Evolutionary conservation across 2,888 invertebrate genomes (phyloP), one percentile per base, ranked within the genome.

Genomic region (Acanthosoma haemorrhoidale): DNA sequence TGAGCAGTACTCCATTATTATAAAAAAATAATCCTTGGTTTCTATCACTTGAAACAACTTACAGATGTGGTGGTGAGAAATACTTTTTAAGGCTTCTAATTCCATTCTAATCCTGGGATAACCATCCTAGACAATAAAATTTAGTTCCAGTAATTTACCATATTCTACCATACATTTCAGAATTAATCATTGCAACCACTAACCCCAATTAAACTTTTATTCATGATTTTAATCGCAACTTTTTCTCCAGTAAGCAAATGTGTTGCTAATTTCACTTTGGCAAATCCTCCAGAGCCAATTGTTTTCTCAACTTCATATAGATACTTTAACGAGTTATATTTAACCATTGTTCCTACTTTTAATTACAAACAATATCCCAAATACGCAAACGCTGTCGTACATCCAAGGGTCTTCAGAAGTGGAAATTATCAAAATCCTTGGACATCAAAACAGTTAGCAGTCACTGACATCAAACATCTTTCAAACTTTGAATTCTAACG

Each of bases 221-320:
- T 88, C 86, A 92, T 90, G 67, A 91, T 89, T 81, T 92, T 92
- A 72, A 92, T 86, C 57, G 92, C 92, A 66, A 91, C 91, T 79
- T 88, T 89, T 78, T 91, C 89, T 36, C 89, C 89, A 61, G 91
- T 91, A n/a, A 88, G 83, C 67, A 87, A 77, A 80, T 92, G 92
- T 11, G 87, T 89, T 8, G 87, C 91, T 66, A 90, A 81, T 78
- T 90, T 89, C 9, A 92, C 91, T 83, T 91, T 91, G 4, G 89
- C 91, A 80, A 92, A 91, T 61, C 91, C 91, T 72, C 91, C 90
- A 79, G 84, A 83, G 29, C 89, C 89, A 76, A 89, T 87, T 1
- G 88, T 89, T 78, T 87, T 87, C 74, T 87, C 85, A 38, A 88
- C 78, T 74, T 87, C 85, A 76, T 89, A 89, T 38, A 85, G 81